Evolutionary conservation across 2,888 invertebrate species (phyloP), one percentile per base, ranked within the genome.

Genomic region (Blastobasis adustella): DNA sequence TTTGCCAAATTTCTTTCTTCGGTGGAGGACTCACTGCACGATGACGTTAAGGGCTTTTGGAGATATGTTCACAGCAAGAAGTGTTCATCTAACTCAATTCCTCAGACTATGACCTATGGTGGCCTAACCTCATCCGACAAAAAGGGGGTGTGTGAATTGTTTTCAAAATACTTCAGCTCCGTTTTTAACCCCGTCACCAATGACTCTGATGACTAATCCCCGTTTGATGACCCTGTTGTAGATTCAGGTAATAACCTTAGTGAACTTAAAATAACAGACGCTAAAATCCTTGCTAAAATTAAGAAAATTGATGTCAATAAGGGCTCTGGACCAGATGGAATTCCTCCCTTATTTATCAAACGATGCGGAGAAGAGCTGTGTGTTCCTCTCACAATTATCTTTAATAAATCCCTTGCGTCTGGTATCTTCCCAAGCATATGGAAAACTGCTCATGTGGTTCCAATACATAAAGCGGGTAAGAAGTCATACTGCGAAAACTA

Each of bases 401-500:
- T 23, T 42, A 54, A 54, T 45, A 23, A 46, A 6, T 54, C 54
- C 8, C 9, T 54, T 6, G 6, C 1, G 5, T 38, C 37, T 2
- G 54, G 51, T 4, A 23, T 37, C 9, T 54, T 54, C 44, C 54
- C 54, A 0, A 7, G n/a, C 10, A 6, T 3, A 2, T 54, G 51
- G 51, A 49, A 52, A 43, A 46, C 5, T 5, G 56, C 54, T 23
- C 23, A 23, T 23, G 23, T 23, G 23, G 23, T 23, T 23, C 23
- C 23, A 23, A 23, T 23, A 23, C 5, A 42, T 8, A 56, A 56
- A 37, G 10, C 46, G 7, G 56, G 54, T 0, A 54, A 54, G 37
- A 46, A 39, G 38, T 37, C 23, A 6, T 7, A 50, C 4, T 56
- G 56, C 40, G 8, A n/a, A n/a, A 54, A 54, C 37, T 57, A 57